Evolutionary conservation across 2,113 vertebrate species (phyloP), one percentile per base, ranked within the genome.

Genomic region (Maylandia zebra): DNA sequence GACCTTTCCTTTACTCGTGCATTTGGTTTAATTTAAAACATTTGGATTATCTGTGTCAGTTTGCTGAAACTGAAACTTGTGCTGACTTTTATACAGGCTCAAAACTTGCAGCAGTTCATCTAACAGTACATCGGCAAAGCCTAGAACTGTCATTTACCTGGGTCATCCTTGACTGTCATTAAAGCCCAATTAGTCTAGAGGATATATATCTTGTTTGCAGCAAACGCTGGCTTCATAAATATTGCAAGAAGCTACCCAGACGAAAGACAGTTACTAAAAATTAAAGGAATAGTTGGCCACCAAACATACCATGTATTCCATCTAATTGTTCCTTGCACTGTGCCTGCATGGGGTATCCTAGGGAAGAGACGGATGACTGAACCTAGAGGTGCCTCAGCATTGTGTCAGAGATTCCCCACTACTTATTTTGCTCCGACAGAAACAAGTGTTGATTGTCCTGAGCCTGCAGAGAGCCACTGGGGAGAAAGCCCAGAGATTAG

Each of bases 371-470:
- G 81, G 89, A 90, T 82, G 91, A 88, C 50, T 71, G 76, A 82
- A 84, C 85, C 82, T 22, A 10, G 56, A 90, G 82, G 52, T 89
- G 59, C 13, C 78, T 82, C 87, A 71, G 88, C 74, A 43, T 61
- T 19, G 61, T 89, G 83, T 91, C 86, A 83, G 64, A 87, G 81
- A 86, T 84, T 81, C 66, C 85, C 81, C 10, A 17, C 82, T 87
- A 50, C 87, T 86, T 55, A 83, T 88, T 89, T 88, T 66, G 10
- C 48, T 59, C 24, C 11, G 36, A 82, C 84, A 93, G 85, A 92
- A 92, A 94, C 88, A 89, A 91, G 89, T 90, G 91, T 88, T 92
- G 94, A 95, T 95, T 94, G 93, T 88, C 90, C 81, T 64, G 88
- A 86, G 81, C 83, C 90, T 27, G 92, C 90, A 81, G 78, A 85